Percentiles rank a stretch among this genome's conserved stretches.
These are phyloP conservation scores for Dicyrtomina minuta DNA, from an alignment of 2,888 invertebrate species.

Conservation along the genomic window DNA sequence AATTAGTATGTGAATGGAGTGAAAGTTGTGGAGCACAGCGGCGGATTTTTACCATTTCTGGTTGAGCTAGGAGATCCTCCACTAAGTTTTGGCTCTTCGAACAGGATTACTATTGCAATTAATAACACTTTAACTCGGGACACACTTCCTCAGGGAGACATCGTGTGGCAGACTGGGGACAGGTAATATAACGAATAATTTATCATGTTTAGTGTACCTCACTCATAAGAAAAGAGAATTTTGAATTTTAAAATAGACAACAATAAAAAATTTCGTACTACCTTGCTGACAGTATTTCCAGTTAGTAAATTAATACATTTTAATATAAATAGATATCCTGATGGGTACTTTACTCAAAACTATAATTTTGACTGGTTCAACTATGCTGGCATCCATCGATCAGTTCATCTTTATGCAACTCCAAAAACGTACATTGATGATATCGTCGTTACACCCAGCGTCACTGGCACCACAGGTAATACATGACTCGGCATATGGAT, in stretches of 20 bases:
- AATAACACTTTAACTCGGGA: conserved; percentile 86
- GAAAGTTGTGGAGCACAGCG: conserved; percentile 77
- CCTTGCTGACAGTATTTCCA: no score
- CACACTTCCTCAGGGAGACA: conserved; percentile 86
- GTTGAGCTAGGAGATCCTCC: conserved; percentile 64
- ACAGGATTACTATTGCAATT: conserved; percentile 84
- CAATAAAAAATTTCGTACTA: no score
- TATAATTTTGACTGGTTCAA: conserved; percentile 97
- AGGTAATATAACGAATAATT: no score
- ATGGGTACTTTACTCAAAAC: conserved; percentile 68
- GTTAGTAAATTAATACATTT: no score
- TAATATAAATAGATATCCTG: conserved; percentile 62
- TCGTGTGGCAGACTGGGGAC: no score
- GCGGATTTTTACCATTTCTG: conserved; percentile 95
- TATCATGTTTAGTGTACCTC: no score
- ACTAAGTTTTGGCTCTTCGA: conserved; percentile 58
- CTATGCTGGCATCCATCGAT: conserved; percentile 94
- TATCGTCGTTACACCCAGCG: conserved; percentile 58
- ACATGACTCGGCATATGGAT: no score
- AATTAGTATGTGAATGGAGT: conserved; percentile 92
- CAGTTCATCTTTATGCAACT: conserved; percentile 87
- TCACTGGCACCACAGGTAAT: conserved; percentile 21
- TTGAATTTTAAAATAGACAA: conserved; percentile 31
- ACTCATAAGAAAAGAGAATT: no score
- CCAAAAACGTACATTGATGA: conserved; percentile 81